Evolutionary conservation across 2,113 vertebrate species (phyloP), one percentile per base, ranked within the genome.

Genomic region (Nerophis lumbriciformis): DNA sequence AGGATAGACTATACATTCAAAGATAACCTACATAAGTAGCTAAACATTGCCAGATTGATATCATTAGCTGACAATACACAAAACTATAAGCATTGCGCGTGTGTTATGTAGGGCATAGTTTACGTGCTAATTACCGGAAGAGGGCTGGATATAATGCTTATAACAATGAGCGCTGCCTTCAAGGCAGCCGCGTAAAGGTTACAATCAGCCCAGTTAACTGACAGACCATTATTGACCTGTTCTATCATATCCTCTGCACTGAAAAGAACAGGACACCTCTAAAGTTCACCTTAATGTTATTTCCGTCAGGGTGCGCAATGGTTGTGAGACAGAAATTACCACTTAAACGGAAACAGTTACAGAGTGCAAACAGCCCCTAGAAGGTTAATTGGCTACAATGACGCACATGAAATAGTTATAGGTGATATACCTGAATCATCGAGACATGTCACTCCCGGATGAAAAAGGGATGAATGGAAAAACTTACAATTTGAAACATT

Each of bases 341-440:
- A 38, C n/a, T 6, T 6, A 12, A 44, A 57, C 5, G 21, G 42
- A 69, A 13, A 58, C n/a, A 19, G 49, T 59, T 35, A 47, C 9
- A 61, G 3, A 8, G 3, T 38, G 45, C 39, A 42, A 36, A 42
- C 37, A 3, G 37, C 42, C 38, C n/a, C 36, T 42, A 59, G 53
- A 47, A 51, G 63, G 63, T 21, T 67, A 73, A 79, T 70, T 62
- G 59, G 61, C 28, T 8, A 49, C 59, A 11, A 65, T 49, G 48
- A 53, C 57, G 44, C 64, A 64, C 59, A 55, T 61, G 82, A 85
- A 49, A 39, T 44, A 72, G 72, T 82, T 70, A 71, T 19, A 55
- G 52, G 38, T 13, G 62, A 15, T 51, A 10, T 9, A 39, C 14
- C 15, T 11, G 39, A 28, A 16, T 49, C n/a, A 36, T 48, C 5